Evolutionary conservation across 2,888 invertebrate species (phyloP).

Genomic region (Bembecia ichneumoniformis): DNA sequence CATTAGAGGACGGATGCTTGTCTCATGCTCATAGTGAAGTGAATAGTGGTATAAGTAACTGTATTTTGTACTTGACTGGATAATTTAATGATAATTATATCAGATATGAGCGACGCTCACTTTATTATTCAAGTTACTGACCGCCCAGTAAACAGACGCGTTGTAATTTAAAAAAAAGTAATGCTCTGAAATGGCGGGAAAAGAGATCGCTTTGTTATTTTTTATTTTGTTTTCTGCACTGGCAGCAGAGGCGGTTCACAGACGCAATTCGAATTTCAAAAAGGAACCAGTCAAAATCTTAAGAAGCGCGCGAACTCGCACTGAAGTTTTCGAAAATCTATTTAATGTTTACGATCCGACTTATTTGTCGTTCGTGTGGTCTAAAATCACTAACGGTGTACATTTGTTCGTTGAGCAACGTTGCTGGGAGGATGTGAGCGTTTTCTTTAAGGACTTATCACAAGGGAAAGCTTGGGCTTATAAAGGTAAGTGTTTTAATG

Average conservation of each 20-base stretch:
- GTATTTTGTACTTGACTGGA: not conserved
- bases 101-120: not conserved
- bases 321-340: conserved; percentile 47
- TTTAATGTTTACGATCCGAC: conserved; percentile 58
- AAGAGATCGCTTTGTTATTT: not conserved
- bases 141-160: not conserved
- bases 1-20: not conserved
- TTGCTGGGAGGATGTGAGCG: conserved; percentile 58
- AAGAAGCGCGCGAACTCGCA: conserved; percentile 21
- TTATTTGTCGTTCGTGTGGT: conserved; percentile 59
- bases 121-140: not conserved
- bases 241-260: not conserved
- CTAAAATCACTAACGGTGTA: conserved; percentile 48
- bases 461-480: conserved; percentile 66
- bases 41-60: not conserved
- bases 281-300: not conserved
- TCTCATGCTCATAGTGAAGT: not conserved
- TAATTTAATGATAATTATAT: not conserved
- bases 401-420: conserved; percentile 45
- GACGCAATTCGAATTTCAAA: not conserved
- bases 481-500: conserved; percentile 44
- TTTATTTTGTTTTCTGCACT: not conserved
- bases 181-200: not conserved
- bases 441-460: conserved; percentile 50
- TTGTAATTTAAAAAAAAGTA: not conserved